Base-by-base conservation (phyloP, 2,888 invertebrate species). In the Alsophila aescularia region DNA sequence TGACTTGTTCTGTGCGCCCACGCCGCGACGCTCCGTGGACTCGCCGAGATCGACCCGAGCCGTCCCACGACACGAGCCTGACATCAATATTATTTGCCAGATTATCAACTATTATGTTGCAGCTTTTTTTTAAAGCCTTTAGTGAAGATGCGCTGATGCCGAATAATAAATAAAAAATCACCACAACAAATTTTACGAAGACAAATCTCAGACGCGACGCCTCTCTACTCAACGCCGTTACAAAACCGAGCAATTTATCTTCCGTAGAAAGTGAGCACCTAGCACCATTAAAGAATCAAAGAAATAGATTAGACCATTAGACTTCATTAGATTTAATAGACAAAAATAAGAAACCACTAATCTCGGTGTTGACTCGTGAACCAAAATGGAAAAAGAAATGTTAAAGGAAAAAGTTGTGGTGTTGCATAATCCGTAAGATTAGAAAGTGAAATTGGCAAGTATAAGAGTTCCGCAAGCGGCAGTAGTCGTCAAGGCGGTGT, bases 21-120 rank as follows among this genome's bases (percentile, higher is more conserved):
- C 82, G 84, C 77, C 81, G 83, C 76, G 77, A 62, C 60, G 67
- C 70, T 21, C 52, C 67, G 68, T 63, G 62, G 60, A 68, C 35
- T 37, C 43, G 12, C 18, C 49, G 34, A 34, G 24, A 34, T 69
- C 75, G 73, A 77, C 77, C 76, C 75, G 66, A 81, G 77, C 77
- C 79, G 81, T 72, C 72, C 77, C 80, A 79, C 70, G 69, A 68
- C 55, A 50, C 78, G 62, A 69, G 71, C 70, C 73, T 70, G 53
- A 77, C 67, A 77, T 75, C 64, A 64, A 62, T 84, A 85, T 90
- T 70, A 83, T 85, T 90, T 90, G 90, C 78, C 68, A 72, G 75
- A 75, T 72, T 75, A 70, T 81, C 82, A 68, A 76, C 44, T 83
- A 73, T 87, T 90, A 73, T 84, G 74, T 90, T 90, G 90, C 90